Conservation (phyloP, 2,797 vertebrate genomes). For the Atherinosoma microstoma region DNA sequence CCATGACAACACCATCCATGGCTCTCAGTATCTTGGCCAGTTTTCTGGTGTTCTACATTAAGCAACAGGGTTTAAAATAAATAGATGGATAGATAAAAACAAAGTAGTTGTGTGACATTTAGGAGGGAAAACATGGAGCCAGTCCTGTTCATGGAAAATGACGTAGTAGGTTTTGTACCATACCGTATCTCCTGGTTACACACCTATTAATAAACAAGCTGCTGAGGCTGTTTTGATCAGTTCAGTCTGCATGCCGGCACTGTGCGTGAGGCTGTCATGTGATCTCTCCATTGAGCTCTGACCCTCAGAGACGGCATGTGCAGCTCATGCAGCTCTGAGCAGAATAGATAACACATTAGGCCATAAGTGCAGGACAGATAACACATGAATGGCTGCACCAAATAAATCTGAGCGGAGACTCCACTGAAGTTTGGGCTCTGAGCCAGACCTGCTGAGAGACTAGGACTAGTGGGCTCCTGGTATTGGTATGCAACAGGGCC, state of each 20-base stretch:
- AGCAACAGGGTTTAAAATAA: no score
- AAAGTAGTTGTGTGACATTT: no score
- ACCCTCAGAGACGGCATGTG: conserved; percentile 19
- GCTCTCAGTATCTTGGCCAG: no score
- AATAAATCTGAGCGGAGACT: background rate
- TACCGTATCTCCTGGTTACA: conserved; percentile 4
- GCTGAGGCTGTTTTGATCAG: conserved; percentile 28
- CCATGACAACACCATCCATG: no score
- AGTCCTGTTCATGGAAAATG: conserved; percentile 2
- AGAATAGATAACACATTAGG: background rate
- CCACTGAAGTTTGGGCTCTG: background rate
- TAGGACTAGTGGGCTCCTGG: background rate
- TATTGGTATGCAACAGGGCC: background rate
- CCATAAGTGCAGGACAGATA: no score
- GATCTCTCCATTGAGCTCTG: conserved; percentile 29
- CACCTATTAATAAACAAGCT: conserved; percentile 39
- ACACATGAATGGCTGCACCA: conserved; percentile 1
- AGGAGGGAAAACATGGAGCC: background rate
- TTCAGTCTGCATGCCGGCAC: conserved; percentile 6
- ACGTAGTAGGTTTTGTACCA: background rate
- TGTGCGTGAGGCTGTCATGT: conserved; percentile 8
- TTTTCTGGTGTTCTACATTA: no score
- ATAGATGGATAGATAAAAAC: no score
- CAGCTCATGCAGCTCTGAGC: background rate
- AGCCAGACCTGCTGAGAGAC: background rate